Evolutionary conservation across 2,113 vertebrate species (phyloP), one percentile per base, ranked within the genome.

Genomic region (Arvicanthis niloticus): DNA sequence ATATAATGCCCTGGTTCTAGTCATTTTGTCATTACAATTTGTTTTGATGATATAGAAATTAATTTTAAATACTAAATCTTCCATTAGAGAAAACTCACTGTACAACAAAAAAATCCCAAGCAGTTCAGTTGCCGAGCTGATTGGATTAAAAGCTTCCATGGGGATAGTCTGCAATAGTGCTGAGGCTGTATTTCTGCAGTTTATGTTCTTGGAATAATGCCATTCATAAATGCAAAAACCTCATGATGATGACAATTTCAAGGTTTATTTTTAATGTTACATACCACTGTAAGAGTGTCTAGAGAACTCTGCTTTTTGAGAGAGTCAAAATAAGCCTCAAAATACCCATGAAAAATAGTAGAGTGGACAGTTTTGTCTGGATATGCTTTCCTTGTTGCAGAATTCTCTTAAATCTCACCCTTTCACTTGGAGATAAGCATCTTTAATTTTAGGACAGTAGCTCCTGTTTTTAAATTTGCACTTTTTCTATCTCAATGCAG

Each of bases 21-120:
- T 91, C 42, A 80, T 37, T 65, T 22, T 21, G 58, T 22, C 7
- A 60, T 60, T 60, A 58, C 76, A 82, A 13, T 88, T 86, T 94
- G 67, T 34, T 93, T 58, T 95, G 37, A 93, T 34, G 87, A 70
- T 72, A 51, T 17, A 85, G n/a, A 94, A 89, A 90, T 96, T 89
- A 95, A 67, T 65, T 88, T 94, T 24, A 88, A 84, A 77, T 0
- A 45, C 37, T 34, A 56, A 77, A 58, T 10, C 16, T 2, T 22
- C 24, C 51, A 34, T 19, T 56, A 96, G 93, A 88, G 34, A 87
- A 80, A 96, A 91, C 29, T 17, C 26, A 80, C 70, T 19, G 56
- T 72, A 73, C 80, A 53, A 81, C 77, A 80, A 94, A 80, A 94
- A 62, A 84, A 88, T 31, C 24, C 42, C 34, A 96, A 76, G 73